Percentiles rank a stretch among this genome's conserved stretches.
Evolutionary conservation across 92 coral and sea anemone genomes (phyloP).

Genomic region (Porites divaricata): DNA sequence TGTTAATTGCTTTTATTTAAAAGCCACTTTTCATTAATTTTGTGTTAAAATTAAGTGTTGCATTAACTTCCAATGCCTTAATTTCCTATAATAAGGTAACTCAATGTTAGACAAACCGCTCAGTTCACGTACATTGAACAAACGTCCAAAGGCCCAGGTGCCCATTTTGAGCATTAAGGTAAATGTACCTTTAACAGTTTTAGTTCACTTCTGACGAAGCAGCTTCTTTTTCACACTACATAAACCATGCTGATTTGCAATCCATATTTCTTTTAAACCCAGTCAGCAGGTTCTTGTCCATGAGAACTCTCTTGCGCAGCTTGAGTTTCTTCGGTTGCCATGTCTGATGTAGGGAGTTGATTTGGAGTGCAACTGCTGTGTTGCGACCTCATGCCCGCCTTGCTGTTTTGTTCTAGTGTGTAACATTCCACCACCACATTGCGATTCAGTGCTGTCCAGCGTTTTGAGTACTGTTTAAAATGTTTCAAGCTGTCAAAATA

Average conservation of each 20-base stretch:
- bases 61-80: too few species aligned
- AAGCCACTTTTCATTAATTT: too few species aligned
- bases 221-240: too few species aligned
- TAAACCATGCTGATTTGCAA: too few species aligned
- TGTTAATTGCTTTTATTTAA: too few species aligned
- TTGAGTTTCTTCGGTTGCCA: slow-evolving; percentile 28
- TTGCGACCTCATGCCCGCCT: not conserved
- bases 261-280: slow-evolving; percentile 6
- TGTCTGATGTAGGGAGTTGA: not conserved
- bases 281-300: slow-evolving; percentile 9
- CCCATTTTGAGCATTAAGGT: not conserved
- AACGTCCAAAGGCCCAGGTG: too few species aligned
- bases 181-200: not conserved
- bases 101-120: too few species aligned
- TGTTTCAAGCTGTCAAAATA: slow-evolving; percentile 94
- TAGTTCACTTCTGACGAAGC: not conserved
- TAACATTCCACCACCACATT: slow-evolving; percentile 75
- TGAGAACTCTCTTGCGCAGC: not conserved
- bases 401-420: slow-evolving; percentile 10
- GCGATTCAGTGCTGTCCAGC: slow-evolving; percentile 91
- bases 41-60: too few species aligned
- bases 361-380: not conserved
- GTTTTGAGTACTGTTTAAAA: slow-evolving; percentile 82
- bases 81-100: too few species aligned
- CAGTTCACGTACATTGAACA: too few species aligned